phyloP scores from a whole-genome alignment of 2,113 vertebrate species.

The Martes martes region DNA sequence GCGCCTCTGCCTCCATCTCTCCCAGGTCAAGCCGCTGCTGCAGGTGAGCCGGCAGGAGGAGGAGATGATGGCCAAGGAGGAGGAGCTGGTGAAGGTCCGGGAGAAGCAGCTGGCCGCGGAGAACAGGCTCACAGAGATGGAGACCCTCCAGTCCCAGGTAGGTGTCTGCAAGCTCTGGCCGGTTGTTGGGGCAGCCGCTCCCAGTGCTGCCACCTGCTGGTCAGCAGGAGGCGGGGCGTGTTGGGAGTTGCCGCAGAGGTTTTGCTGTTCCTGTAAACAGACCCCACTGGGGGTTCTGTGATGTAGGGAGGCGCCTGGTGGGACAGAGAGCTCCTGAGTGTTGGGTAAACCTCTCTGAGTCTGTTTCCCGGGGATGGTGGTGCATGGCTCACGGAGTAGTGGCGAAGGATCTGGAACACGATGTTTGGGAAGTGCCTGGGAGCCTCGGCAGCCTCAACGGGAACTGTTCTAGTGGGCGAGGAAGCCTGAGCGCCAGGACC shows the following conservation, averaged over 20 bases:
- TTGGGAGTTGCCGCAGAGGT: not conserved
- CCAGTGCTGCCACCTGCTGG: constrained; percentile 45
- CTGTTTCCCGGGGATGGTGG: not conserved
- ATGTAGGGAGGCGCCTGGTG: not conserved
- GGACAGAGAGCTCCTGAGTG: not conserved
- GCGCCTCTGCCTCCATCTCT: not conserved
- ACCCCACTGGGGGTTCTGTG: not conserved
- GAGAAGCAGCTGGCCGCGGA: constrained; percentile 92
- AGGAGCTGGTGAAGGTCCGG: constrained; percentile 91
- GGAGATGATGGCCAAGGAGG: constrained; percentile 97
- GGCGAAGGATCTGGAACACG: not conserved
- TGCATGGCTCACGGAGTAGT: rapidly evolving
- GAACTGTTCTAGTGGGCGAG: rapidly evolving
- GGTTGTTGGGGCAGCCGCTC: rapidly evolving
- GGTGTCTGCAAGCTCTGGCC: not conserved
- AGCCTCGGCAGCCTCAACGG: not conserved
- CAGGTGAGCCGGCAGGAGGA: constrained; percentile 98
- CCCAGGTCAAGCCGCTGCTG: constrained; percentile 95
- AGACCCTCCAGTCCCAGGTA: constrained; percentile 92
- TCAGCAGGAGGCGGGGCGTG: rapidly evolving
- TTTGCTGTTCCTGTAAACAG: not conserved
- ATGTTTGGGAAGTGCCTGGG: not conserved
- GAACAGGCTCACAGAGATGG: constrained; percentile 90
- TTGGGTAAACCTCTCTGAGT: not conserved
- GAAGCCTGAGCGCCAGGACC: no score